Conservation (phyloP, 2,888 invertebrate species). For the Diarsia brunnea region DNA sequence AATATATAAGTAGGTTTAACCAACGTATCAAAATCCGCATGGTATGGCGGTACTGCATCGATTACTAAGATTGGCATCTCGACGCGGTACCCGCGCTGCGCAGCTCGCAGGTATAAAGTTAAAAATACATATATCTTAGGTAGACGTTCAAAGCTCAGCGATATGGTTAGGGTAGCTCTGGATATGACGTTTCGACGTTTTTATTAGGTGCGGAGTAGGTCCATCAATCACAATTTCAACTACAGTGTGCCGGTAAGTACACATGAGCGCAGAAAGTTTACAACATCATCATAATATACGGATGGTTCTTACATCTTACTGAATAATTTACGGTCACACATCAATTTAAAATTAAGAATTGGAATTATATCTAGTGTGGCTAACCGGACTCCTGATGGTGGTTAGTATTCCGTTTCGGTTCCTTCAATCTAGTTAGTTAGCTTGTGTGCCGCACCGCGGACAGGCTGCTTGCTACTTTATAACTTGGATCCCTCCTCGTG, state of each 20-base stretch:
- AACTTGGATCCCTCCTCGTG: slow-evolving; percentile 35
- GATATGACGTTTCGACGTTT: slow-evolving; percentile 73
- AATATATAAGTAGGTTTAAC: slow-evolving; percentile 45
- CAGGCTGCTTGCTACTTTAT: slow-evolving; percentile 24
- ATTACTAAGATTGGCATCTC: slow-evolving; percentile 51
- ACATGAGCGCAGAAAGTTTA: slow-evolving; percentile 61
- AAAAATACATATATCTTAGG: slow-evolving; percentile 58
- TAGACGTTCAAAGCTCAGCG: slow-evolving; percentile 76
- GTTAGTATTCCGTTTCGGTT: slow-evolving; percentile 37
- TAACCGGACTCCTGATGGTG: slow-evolving; percentile 27
- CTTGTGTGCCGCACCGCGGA: slow-evolving; percentile 33
- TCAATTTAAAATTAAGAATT: slow-evolving; percentile 59
- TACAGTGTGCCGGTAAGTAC: slow-evolving; percentile 58
- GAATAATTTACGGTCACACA: slow-evolving; percentile 59
- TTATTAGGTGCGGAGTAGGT: slow-evolving; percentile 57
- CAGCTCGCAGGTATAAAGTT: slow-evolving; percentile 53
- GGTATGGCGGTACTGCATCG: slow-evolving; percentile 45
- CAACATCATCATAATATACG: slow-evolving; percentile 63
- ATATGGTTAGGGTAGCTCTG: slow-evolving; percentile 76
- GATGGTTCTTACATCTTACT: slow-evolving; percentile 53
- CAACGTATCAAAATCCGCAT: slow-evolving; percentile 56
- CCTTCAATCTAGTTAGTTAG: slow-evolving; percentile 30
- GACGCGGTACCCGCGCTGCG: slow-evolving; percentile 28
- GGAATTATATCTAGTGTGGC: slow-evolving; percentile 59
- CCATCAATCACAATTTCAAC: slow-evolving; percentile 64